phyloP scores from a whole-genome alignment of 2,113 vertebrate genomes.

The Oxyruncus cristatus region DNA sequence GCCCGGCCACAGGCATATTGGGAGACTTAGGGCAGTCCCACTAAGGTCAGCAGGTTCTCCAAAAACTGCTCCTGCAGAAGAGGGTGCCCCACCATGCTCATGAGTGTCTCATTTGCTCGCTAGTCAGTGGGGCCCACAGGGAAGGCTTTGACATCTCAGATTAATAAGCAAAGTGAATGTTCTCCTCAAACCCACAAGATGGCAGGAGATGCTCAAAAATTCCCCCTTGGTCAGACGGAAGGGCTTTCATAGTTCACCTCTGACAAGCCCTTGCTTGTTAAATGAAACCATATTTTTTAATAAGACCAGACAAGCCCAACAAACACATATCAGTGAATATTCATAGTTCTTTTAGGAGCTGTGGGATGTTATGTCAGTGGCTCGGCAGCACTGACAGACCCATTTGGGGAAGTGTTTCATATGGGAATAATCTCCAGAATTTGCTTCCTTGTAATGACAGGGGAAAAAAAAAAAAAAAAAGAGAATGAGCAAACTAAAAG shows the following conservation, averaged over 20 bases:
- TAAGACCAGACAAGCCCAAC: neutral
- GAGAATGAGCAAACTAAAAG: neutral
- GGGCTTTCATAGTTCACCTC: neutral
- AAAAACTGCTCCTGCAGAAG: neutral
- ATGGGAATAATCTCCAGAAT: slow-evolving; percentile 36
- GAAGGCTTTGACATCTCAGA: neutral
- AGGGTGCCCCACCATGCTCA: neutral
- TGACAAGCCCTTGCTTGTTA: neutral
- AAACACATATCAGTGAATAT: neutral
- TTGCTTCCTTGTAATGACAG: neutral
- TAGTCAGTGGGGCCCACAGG: no score
- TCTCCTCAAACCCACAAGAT: slow-evolving; percentile 48
- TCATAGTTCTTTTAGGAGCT: neutral
- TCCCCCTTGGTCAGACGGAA: neutral
- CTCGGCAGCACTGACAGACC: neutral
- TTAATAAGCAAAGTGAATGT: neutral
- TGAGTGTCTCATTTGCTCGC: fast-evolving
- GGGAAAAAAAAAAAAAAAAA: neutral
- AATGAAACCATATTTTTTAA: slow-evolving; percentile 3
- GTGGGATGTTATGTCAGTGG: neutral
- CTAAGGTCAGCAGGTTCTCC: neutral
- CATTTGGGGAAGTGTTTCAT: neutral
- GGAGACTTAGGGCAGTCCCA: neutral
- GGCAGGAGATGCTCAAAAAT: slow-evolving; percentile 41
- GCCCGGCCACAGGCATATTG: neutral